phyloP scores from a whole-genome alignment of 2,797 vertebrate genomes.

The Lepidocolaptes lacrymiger region DNA sequence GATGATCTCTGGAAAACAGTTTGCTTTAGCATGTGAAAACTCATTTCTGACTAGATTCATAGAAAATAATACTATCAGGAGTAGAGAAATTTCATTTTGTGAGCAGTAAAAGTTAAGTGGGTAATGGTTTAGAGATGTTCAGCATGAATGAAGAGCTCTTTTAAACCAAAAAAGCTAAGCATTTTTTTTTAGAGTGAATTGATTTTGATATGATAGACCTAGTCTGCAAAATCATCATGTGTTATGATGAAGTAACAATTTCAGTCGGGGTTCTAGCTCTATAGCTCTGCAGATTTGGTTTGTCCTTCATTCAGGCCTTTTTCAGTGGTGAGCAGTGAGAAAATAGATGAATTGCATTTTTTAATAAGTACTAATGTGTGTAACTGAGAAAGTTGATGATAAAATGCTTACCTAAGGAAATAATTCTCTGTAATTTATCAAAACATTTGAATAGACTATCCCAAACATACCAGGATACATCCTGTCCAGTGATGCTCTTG shows the following conservation, averaged over 20 bases:
- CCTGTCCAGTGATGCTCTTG: not conserved
- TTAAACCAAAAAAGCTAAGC: not conserved
- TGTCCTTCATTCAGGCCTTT: not conserved
- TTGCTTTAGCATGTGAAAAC: not conserved
- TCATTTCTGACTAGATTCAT: not conserved
- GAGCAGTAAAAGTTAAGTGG: not conserved
- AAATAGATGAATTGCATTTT: not conserved
- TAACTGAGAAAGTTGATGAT: not conserved
- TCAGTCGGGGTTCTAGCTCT: not conserved
- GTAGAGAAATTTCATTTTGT: not conserved
- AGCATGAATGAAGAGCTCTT: not conserved
- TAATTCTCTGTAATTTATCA: not conserved
- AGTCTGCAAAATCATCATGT: not conserved
- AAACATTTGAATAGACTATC: not conserved
- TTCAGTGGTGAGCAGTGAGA: not conserved
- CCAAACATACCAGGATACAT: not conserved
- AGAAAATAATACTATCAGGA: not conserved
- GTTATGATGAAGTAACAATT: not conserved
- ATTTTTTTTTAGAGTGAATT: not conserved
- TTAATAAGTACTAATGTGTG: not conserved
- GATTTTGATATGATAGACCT: not conserved
- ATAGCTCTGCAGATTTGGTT: not conserved
- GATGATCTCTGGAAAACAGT: not conserved
- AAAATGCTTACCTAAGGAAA: not conserved
- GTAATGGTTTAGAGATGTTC: not conserved